Conservation (phyloP, 1,140 invertebrate species). For the Galleria mellonella region DNA sequence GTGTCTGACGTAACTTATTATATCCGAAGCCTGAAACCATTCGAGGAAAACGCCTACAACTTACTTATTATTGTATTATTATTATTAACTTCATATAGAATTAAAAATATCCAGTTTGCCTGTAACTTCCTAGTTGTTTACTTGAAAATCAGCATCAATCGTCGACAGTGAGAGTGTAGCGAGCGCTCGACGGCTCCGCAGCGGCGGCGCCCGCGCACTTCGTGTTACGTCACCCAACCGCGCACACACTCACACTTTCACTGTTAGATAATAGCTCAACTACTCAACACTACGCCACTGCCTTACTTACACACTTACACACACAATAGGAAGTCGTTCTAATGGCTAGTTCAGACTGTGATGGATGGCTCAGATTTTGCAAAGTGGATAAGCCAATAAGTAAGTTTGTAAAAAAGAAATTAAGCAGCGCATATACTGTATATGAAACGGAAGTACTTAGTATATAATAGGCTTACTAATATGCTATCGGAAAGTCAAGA, state of each 20-base stretch:
- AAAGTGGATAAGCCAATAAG: background rate
- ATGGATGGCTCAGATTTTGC: constrained; percentile 9
- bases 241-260: constrained; percentile 64
- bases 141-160: constrained; percentile 46
- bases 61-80: no score
- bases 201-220: constrained; percentile 34
- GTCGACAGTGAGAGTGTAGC: constrained; percentile 51
- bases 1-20: no score
- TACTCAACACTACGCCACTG: constrained; percentile 58
- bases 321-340: constrained; percentile 47
- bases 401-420: no score
- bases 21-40: background rate
- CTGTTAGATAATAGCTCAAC: constrained; percentile 61
- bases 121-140: constrained; percentile 55
- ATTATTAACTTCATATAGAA: constrained; percentile 20
- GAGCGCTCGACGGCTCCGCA: constrained; percentile 4
- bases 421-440: no score
- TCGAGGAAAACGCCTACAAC: constrained; percentile 1
- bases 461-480: no score
- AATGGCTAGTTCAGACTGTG: constrained; percentile 20
- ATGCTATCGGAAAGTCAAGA: no score
- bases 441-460: no score
- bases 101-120: constrained; percentile 35
- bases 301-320: constrained; percentile 48
- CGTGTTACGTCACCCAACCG: constrained; percentile 29